A percentile compares a stretch with the other conserved stretches of the same genome.
Conservation (phyloP, 2,888 invertebrate genomes). For the Sicus ferrugineus region DNA sequence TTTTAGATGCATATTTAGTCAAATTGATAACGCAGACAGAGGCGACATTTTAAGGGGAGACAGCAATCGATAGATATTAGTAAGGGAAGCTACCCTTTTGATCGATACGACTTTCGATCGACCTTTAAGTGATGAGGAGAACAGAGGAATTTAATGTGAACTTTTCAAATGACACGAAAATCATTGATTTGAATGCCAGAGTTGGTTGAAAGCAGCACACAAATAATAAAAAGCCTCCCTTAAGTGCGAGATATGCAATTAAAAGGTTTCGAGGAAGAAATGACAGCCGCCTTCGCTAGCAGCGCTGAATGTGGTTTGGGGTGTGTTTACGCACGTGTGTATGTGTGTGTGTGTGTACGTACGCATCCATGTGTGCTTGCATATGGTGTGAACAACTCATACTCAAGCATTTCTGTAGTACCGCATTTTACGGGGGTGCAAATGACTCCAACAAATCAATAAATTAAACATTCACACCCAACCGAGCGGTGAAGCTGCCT, state of each 20-base stretch:
- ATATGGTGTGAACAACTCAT: not conserved
- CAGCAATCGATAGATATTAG: too few species aligned
- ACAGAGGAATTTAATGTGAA: too few species aligned
- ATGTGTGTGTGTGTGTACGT: slow-evolving; percentile 32
- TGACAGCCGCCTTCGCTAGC: slow-evolving; percentile 20
- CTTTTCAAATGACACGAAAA: too few species aligned
- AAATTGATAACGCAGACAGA: too few species aligned
- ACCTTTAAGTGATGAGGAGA: too few species aligned
- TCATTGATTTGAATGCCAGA: too few species aligned
- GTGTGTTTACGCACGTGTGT: slow-evolving; percentile 37
- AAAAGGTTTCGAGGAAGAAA: slow-evolving; percentile 19
- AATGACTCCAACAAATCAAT: slow-evolving; percentile 28
- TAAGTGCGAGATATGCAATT: slow-evolving; percentile 20
- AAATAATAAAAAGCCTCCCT: slow-evolving; percentile 13
- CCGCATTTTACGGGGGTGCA: slow-evolving; percentile 11
- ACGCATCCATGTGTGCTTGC: not conserved
- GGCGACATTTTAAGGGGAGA: too few species aligned
- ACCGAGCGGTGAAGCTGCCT: not conserved
- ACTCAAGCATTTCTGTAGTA: not conserved
- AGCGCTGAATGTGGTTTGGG: slow-evolving; percentile 21
- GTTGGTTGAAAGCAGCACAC: not conserved
- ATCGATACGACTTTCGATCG: too few species aligned
- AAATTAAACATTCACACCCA: slow-evolving; percentile 24
- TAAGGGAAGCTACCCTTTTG: too few species aligned
- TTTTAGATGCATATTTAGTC: too few species aligned